These are phyloP conservation scores for Catocala fraxini DNA, from an alignment of 2,888 invertebrate genomes.

Conservation along the genomic window DNA sequence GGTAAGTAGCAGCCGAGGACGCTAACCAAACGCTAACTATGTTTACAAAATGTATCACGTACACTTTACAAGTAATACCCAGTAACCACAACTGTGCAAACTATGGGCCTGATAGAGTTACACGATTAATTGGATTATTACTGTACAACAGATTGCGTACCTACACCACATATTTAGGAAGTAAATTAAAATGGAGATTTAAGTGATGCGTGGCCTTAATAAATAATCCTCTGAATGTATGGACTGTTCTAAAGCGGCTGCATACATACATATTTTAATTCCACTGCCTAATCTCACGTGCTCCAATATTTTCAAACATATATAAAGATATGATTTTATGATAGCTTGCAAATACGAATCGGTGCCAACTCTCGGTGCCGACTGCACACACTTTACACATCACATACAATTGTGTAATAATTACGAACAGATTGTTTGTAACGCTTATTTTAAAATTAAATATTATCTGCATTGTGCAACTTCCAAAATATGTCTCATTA, in stretches of 20 bases:
- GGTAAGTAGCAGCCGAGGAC: slow-evolving; percentile 42
- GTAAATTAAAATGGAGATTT: slow-evolving; percentile 15
- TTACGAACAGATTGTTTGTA: slow-evolving; percentile 41
- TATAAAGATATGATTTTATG: slow-evolving; percentile 39
- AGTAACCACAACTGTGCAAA: slow-evolving; percentile 58
- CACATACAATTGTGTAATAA: slow-evolving; percentile 47
- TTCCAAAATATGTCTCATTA: slow-evolving; percentile 17
- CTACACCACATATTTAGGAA: slow-evolving; percentile 10
- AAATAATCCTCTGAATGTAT: slow-evolving; percentile 8
- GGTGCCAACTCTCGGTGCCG: slow-evolving; percentile 54
- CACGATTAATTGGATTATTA: slow-evolving; percentile 39
- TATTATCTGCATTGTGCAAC: slow-evolving; percentile 37
- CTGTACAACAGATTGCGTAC: slow-evolving; percentile 1
- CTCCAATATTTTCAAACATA: slow-evolving; percentile 21
- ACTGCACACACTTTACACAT: slow-evolving; percentile 30
- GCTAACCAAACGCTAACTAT: slow-evolving; percentile 72
- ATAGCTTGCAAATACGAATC: slow-evolving; percentile 42
- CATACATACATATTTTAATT: slow-evolving; percentile 3
- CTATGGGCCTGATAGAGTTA: slow-evolving; percentile 41
- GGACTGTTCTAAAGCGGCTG: slow-evolving; percentile 4
- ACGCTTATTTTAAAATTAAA: slow-evolving; percentile 50
- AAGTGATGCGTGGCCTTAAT: slow-evolving; percentile 20
- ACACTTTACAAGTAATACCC: slow-evolving; percentile 61
- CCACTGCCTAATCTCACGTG: slow-evolving; percentile 12
- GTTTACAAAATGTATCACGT: slow-evolving; percentile 81